Percentiles rank a stretch among this genome's conserved stretches.
Evolutionary conservation across 2,113 vertebrate genomes (phyloP).

Genomic region (Seriola aureovittata): DNA sequence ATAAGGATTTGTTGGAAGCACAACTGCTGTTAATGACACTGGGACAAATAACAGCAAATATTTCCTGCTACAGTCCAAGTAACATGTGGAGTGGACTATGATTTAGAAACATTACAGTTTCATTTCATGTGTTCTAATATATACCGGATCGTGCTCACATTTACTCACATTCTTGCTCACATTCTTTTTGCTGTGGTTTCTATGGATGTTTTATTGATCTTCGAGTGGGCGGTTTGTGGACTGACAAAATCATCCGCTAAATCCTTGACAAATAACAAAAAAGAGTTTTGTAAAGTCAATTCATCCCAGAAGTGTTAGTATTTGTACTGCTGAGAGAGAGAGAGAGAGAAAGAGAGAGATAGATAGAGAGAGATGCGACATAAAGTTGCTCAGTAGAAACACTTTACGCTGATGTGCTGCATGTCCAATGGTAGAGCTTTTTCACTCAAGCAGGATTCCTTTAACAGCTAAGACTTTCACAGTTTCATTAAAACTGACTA

Average conservation of each 20-base stretch:
- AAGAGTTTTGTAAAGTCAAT: slow-evolving; percentile 2
- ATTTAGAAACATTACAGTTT: background rate
- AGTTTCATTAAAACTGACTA: slow-evolving; percentile 7
- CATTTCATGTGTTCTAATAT: slow-evolving; percentile 3
- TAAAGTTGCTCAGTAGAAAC: background rate
- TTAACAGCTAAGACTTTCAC: slow-evolving; percentile 11
- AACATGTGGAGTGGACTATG: background rate
- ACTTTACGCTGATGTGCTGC: slow-evolving; percentile 24
- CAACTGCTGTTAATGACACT: slow-evolving; percentile 39
- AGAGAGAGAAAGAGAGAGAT: no score
- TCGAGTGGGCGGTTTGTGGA: background rate
- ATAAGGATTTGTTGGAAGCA: slow-evolving; percentile 54
- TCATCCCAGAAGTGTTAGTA: background rate
- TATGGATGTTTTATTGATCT: background rate
- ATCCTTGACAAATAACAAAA: background rate
- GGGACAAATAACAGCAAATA: slow-evolving; percentile 16
- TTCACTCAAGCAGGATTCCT: background rate
- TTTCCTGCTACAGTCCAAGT: background rate
- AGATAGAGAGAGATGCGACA: background rate
- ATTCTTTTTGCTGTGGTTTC: background rate
- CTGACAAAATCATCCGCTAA: background rate
- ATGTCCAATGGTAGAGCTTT: slow-evolving; percentile 30
- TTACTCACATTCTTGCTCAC: background rate
- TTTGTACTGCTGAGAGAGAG: slow-evolving; percentile 3
- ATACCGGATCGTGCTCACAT: background rate